phyloP scores from a whole-genome alignment of 2,888 invertebrate genomes.

The Drosophila bunnanda region DNA sequence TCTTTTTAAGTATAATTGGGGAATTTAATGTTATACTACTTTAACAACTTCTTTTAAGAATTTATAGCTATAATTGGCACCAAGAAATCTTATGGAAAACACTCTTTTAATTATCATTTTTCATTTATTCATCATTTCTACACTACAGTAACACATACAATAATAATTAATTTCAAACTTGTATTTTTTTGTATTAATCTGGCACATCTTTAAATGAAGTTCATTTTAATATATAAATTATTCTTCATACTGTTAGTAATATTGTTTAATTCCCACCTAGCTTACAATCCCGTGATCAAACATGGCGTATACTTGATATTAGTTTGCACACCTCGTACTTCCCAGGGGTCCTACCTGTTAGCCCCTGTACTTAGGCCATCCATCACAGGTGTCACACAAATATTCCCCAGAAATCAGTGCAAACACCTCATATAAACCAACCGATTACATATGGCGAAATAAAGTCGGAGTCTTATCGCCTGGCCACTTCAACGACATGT shows the following conservation, averaged over 20 bases:
- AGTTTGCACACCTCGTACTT: neutral
- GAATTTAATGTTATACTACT: neutral
- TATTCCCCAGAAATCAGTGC: constrained; percentile 28
- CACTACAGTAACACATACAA: too few species aligned
- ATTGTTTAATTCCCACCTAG: neutral
- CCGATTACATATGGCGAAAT: constrained; percentile 8
- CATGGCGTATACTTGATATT: constrained; percentile 7
- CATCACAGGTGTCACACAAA: constrained; percentile 40
- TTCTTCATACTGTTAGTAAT: neutral
- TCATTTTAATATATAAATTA: too few species aligned
- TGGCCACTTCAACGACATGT: constrained; percentile 53
- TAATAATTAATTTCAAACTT: too few species aligned
- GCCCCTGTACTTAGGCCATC: constrained; percentile 14
- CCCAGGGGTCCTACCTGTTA: neutral
- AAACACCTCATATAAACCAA: constrained; percentile 1
- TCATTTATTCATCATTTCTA: too few species aligned
- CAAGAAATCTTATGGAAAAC: too few species aligned
- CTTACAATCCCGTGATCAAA: constrained; percentile 1
- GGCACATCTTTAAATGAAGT: fast-evolving
- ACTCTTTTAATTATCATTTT: too few species aligned
- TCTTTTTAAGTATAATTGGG: neutral
- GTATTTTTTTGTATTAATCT: too few species aligned
- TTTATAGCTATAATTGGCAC: neutral
- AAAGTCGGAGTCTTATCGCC: constrained; percentile 51
- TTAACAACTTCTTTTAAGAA: neutral